Evolutionary conservation across 2,888 invertebrate species (phyloP).

Genomic region (Uloborus plumipes): DNA sequence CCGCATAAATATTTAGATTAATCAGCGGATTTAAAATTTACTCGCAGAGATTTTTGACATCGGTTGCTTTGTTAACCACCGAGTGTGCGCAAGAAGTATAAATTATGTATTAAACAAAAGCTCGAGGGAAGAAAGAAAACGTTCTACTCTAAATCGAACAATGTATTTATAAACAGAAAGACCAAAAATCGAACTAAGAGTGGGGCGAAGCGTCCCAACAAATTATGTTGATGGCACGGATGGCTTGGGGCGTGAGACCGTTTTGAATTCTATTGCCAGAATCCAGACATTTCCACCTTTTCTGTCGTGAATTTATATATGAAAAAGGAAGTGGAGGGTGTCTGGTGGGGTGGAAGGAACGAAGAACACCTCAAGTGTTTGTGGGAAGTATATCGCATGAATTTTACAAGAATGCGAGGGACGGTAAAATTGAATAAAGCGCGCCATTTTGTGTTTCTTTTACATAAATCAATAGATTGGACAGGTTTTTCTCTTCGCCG

Average conservation of each 20-base stretch:
- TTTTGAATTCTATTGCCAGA: constrained; percentile 38
- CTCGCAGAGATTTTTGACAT: too few species aligned
- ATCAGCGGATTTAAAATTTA: too few species aligned
- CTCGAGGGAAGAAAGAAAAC: too few species aligned
- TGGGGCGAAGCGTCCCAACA: not conserved
- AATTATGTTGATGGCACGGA: constrained; percentile 48
- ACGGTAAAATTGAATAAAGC: constrained; percentile 55
- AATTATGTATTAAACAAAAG: too few species aligned
- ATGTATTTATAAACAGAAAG: constrained; percentile 40
- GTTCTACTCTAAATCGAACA: not conserved
- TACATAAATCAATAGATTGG: constrained; percentile 57
- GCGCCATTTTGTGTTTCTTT: constrained; percentile 56
- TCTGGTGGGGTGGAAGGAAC: not conserved
- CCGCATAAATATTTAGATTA: too few species aligned
- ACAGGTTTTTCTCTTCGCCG: constrained; percentile 32
- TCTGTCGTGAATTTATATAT: constrained; percentile 38
- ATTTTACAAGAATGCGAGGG: constrained; percentile 50
- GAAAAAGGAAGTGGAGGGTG: constrained; percentile 10
- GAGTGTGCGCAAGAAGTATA: too few species aligned
- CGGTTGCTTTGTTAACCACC: too few species aligned
- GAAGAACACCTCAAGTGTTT: not conserved
- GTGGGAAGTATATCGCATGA: constrained; percentile 39
- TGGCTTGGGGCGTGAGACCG: constrained; percentile 16
- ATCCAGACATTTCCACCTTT: not conserved
- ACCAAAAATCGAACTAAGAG: not conserved